Evolutionary conservation across 2,113 vertebrate genomes (phyloP).

Genomic region (Willisornis vidua): DNA sequence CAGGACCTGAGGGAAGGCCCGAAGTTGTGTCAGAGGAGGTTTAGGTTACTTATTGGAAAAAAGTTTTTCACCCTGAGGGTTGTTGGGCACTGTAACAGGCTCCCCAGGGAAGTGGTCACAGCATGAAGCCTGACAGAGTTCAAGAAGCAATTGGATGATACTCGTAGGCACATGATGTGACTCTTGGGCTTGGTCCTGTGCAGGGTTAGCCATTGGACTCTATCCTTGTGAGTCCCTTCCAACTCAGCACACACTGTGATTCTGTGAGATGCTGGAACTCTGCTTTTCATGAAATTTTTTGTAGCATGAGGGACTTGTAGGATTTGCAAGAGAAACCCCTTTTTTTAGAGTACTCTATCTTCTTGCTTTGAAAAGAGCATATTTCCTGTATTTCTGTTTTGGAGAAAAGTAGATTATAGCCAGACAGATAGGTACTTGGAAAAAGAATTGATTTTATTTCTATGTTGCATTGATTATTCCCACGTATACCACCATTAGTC

Average conservation of each 20-base stretch:
- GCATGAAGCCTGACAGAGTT: neutral
- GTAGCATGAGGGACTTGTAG: neutral
- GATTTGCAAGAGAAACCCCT: neutral
- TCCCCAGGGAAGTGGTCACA: too few relatives aligned
- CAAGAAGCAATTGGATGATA: neutral
- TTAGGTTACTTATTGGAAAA: neutral
- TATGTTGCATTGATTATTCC: slow-evolving; percentile 54
- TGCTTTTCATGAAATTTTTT: neutral
- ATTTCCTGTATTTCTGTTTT: slow-evolving; percentile 3
- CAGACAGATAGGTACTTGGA: slow-evolving; percentile 2
- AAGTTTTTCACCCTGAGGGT: too few relatives aligned
- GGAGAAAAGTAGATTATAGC: neutral
- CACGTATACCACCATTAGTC: slow-evolving; percentile 9
- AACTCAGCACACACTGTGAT: neutral
- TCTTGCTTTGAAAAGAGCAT: neutral
- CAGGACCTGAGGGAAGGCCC: neutral
- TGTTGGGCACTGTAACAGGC: too few relatives aligned
- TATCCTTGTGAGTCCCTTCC: neutral
- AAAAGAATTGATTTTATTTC: slow-evolving; percentile 47
- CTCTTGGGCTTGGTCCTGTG: neutral
- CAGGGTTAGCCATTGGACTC: neutral
- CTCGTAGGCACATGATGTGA: neutral
- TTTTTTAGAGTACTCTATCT: neutral
- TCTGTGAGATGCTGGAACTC: neutral
- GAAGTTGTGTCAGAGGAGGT: neutral